A percentile compares a stretch with the other conserved stretches of the same genome.
Conservation (phyloP, 2,888 invertebrate genomes). For the Nephrotoma appendiculata region DNA sequence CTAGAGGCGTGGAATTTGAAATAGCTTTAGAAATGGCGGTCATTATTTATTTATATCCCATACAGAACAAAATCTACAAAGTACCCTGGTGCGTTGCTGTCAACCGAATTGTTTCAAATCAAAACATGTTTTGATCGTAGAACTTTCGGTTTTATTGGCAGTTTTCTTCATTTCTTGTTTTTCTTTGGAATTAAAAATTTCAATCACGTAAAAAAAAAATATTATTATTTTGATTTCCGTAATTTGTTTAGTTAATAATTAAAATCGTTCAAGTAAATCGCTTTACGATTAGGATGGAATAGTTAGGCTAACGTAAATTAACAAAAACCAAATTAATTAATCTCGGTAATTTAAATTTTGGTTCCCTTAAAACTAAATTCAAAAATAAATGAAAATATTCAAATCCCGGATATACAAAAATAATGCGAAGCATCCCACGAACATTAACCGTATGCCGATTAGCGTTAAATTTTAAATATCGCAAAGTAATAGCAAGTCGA, state of each 20-base stretch:
- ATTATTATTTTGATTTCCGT: not conserved
- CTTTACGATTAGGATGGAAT: not conserved
- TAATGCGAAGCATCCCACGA: not conserved
- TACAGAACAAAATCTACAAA: not conserved
- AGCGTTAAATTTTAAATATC: not conserved
- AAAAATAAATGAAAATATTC: not conserved
- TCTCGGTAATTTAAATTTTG: not conserved
- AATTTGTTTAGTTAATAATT: not conserved
- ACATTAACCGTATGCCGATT: not conserved
- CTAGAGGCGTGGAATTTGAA: no score
- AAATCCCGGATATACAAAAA: not conserved
- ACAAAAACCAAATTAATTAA: not conserved
- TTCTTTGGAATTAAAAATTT: not conserved
- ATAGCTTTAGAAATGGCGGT: no score
- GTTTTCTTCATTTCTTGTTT: not conserved
- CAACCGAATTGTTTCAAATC: not conserved
- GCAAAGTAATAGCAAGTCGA: conserved; percentile 7
- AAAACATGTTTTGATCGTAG: not conserved
- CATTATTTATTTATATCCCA: no score
- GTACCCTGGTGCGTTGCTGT: not conserved
- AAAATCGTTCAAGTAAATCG: not conserved
- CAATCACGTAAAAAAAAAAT: not conserved
- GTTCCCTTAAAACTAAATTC: not conserved
- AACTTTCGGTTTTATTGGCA: not conserved
- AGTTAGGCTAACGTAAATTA: not conserved